Percentiles rank a stretch among this genome's conserved stretches.
Evolutionary conservation across 1,140 invertebrate genomes (phyloP).

Genomic region (Dolichoris vasculosae): DNA sequence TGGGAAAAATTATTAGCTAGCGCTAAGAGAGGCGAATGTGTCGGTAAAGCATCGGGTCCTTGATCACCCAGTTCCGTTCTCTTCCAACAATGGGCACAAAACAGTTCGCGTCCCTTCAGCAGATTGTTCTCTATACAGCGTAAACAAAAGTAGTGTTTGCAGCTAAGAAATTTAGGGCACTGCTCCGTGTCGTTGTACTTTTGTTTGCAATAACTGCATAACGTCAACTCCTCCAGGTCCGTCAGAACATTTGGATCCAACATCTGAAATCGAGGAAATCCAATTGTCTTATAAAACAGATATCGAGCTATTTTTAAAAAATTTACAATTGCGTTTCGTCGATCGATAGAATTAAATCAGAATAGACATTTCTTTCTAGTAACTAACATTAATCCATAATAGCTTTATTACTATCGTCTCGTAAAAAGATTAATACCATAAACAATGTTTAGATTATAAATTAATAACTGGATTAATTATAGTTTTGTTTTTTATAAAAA

Average conservation of each 20-base stretch:
- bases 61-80: conserved; percentile 78
- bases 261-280: conserved; percentile 62
- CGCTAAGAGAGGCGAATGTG: conserved; percentile 79
- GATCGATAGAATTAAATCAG: too few relatives aligned
- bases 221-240: conserved; percentile 81
- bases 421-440: too few relatives aligned
- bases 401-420: too few relatives aligned
- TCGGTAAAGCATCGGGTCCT: conserved; percentile 80
- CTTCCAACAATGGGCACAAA: conserved; percentile 83
- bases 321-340: too few relatives aligned
- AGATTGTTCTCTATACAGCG: conserved; percentile 81
- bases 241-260: conserved; percentile 76
- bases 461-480: too few relatives aligned
- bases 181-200: conserved; percentile 82
- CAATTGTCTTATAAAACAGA: too few relatives aligned
- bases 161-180: conserved; percentile 83
- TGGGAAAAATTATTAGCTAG: conserved; percentile 78
- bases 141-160: conserved; percentile 85
- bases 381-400: too few relatives aligned
- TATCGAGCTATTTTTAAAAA: too few relatives aligned
- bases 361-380: too few relatives aligned
- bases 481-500: too few relatives aligned
- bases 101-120: conserved; percentile 78
- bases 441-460: too few relatives aligned
- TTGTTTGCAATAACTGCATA: conserved; percentile 81